Percentiles rank a stretch among this genome's conserved stretches.
phyloP scores from a whole-genome alignment of 2,113 vertebrate genomes.

The Columba janthina region DNA sequence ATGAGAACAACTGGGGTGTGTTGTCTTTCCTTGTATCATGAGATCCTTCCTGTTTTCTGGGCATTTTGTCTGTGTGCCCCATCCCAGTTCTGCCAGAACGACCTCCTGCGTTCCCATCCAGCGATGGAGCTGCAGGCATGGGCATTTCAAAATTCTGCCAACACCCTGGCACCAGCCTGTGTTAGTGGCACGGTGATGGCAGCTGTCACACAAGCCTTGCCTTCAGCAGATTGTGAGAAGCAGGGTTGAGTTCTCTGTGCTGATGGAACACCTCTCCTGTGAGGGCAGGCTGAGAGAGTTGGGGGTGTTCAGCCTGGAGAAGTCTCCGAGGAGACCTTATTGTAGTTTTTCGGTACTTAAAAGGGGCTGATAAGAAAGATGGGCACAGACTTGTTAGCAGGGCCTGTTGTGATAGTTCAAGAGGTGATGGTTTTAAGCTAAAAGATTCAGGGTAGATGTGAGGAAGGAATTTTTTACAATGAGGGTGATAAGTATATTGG shows the following conservation, averaged over 20 bases:
- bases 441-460: no score
- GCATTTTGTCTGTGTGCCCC: rapidly evolving
- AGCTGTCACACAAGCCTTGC: neutral
- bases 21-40: neutral
- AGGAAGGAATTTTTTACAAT: no score
- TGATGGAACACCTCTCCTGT: neutral
- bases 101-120: neutral
- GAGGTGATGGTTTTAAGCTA: no score
- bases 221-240: neutral
- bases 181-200: neutral
- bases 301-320: no score
- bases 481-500: no score
- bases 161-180: neutral
- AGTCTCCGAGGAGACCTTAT: no score
- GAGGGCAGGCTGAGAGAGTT: no score
- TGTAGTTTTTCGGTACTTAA: no score
- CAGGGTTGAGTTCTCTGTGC: neutral
- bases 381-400: no score
- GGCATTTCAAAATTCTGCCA: neutral
- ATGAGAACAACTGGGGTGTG: neutral
- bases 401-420: no score
- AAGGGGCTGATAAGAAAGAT: no score
- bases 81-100: neutral
- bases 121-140: neutral
- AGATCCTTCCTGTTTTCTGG: neutral